Evolutionary conservation across 2,888 invertebrate genomes (phyloP), one percentile per base, ranked within the genome.

Genomic region (Hypena proboscidalis): DNA sequence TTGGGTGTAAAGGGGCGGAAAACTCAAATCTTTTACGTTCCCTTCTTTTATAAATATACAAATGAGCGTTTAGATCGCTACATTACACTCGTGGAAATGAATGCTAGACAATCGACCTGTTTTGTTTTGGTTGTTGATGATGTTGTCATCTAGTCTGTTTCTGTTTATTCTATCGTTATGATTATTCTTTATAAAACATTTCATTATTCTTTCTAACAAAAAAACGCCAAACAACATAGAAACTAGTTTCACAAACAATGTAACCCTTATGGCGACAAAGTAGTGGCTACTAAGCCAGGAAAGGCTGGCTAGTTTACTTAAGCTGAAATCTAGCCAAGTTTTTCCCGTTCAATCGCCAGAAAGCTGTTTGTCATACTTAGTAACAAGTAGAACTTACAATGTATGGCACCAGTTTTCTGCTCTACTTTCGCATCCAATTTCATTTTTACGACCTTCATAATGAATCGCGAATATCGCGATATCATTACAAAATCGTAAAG

Each of bases 11-110:
- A 69, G 60, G 62, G 70, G 60, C 70, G 72, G 71, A 69, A 77
- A 80, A 69, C 61, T 68, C 60, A 63, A 72, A 77, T 73, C 67
- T 72, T 75, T 76, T 68, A 71, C 63, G 62, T 67, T 70, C 66
- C 58, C 66, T 57, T n/a, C n/a, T 69, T 69, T 67, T 54, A 56
- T 65, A 54, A 61, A 60, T 54, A 46, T 41, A 55, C 38, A 60
- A 58, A 65, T 59, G 60, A 52, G 64, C 63, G 51, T 45, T 59
- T 30, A n/a, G 32, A 42, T 44, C 31, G 35, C 32, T 7, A 19
- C 30, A 25, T 31, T 26, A 37, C 10, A 29, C 3, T 7, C 8
- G 13, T 22, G 3, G 10, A 8, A 21, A 32, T 11, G 8, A 4
- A 11, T 27, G 14, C 15, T 29, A 14, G 8, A 17, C 14, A 29